These are phyloP conservation scores for Xenops minutus DNA, from an alignment of 2,797 vertebrate genomes.

Conservation along the genomic window DNA sequence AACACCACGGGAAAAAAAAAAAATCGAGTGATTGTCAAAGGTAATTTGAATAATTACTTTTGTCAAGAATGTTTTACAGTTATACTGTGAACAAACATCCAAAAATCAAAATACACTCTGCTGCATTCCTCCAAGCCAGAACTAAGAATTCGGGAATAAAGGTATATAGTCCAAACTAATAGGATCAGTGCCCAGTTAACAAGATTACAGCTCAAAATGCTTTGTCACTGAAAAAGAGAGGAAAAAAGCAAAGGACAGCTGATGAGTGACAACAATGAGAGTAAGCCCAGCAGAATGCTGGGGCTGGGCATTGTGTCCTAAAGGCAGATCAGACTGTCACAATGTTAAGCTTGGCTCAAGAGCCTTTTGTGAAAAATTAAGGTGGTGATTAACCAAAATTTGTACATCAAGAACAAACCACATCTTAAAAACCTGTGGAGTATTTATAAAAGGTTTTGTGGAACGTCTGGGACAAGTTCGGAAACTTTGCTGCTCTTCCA, in stretches of 20 bases:
- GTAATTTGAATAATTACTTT: background rate
- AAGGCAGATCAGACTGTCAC: background rate
- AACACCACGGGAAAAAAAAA: background rate
- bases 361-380: background rate
- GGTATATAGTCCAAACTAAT: background rate
- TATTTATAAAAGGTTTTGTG: background rate
- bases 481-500: background rate
- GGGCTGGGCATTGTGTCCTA: background rate
- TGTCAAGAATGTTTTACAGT: background rate
- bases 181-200: constrained; percentile 39
- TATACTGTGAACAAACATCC: background rate
- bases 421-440: background rate
- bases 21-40: background rate
- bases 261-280: constrained; percentile 38
- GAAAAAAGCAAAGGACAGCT: constrained; percentile 1
- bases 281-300: constrained; percentile 23
- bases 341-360: background rate
- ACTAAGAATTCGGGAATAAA: background rate
- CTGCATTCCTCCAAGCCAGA: background rate
- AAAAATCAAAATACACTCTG: background rate
- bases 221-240: constrained; percentile 19
- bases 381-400: background rate
- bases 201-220: constrained; percentile 32
- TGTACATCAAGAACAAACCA: background rate
- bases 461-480: background rate